Evolutionary conservation across 92 coral and sea anemone species (phyloP).

Genomic region (Zoanthus gigantus): DNA sequence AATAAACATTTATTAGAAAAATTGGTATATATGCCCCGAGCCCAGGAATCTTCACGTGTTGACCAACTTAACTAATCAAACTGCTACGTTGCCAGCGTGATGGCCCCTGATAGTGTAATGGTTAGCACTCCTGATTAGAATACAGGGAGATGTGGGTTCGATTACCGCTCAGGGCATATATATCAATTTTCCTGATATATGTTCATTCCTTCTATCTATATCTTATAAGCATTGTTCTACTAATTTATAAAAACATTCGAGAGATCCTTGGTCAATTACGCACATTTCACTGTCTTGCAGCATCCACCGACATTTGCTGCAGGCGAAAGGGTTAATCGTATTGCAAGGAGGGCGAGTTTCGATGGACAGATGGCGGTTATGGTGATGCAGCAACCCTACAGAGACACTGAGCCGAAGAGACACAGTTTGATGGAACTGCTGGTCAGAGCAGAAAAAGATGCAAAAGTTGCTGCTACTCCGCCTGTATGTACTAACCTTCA

Average conservation of each 20-base stretch:
- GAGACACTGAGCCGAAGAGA: constrained; percentile 70
- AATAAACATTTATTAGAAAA: no score
- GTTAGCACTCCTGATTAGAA: no score
- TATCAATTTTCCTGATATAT: no score
- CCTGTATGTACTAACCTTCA: constrained; percentile 23
- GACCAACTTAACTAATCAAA: no score
- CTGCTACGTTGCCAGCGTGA: no score
- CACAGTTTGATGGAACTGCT: constrained; percentile 90
- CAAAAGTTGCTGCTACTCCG: constrained; percentile 51
- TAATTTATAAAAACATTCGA: background rate
- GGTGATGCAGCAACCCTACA: constrained; percentile 48
- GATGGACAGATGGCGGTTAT: constrained; percentile 39
- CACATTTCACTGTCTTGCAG: background rate
- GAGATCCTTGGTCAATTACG: background rate
- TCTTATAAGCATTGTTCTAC: background rate
- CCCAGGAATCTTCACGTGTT: no score
- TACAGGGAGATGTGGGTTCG: no score
- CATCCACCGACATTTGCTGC: constrained; percentile 44
- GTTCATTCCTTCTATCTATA: no score
- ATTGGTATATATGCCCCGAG: no score
- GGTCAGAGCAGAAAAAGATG: constrained; percentile 56
- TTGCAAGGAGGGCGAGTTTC: constrained; percentile 37
- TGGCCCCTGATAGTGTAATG: no score
- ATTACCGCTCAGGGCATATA: no score
- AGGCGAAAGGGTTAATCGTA: constrained; percentile 39